A percentile compares a stretch with the other conserved stretches of the same genome.
Conservation (phyloP, 2,113 vertebrate genomes). For the Falcunculus frontatus region DNA sequence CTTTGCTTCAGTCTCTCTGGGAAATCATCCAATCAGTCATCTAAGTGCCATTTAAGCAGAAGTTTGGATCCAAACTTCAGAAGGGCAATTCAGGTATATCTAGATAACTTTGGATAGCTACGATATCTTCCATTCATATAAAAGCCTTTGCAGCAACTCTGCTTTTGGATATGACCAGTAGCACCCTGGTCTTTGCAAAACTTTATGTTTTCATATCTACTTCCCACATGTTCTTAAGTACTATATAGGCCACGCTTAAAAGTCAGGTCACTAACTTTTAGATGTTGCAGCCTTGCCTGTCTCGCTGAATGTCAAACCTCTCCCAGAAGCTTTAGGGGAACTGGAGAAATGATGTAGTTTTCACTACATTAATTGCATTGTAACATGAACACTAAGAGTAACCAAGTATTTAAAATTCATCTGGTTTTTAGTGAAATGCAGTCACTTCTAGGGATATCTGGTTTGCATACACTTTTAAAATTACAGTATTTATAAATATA, state of each 20-base stretch:
- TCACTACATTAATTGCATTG: background rate
- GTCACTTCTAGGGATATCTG: background rate
- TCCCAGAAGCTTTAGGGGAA: background rate
- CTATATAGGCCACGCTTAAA: background rate
- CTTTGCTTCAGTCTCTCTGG: background rate
- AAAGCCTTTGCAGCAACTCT: background rate
- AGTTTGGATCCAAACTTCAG: background rate
- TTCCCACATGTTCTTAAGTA: background rate
- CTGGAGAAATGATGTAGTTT: background rate
- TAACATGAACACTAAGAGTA: background rate
- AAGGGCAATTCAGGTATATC: background rate
- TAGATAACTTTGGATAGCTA: background rate
- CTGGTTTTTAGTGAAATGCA: background rate
- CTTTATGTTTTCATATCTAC: background rate
- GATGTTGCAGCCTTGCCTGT: background rate
- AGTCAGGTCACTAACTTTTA: background rate
- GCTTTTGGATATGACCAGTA: background rate
- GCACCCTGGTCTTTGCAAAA: background rate
- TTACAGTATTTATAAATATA: background rate
- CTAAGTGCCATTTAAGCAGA: background rate
- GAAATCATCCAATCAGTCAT: background rate
- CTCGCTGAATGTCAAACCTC: background rate
- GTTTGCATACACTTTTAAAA: background rate
- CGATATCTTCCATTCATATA: background rate
- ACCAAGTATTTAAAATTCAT: background rate